These are phyloP conservation scores for Eupithecia subumbrata DNA, from an alignment of 2,888 invertebrate genomes.

Conservation along the genomic window DNA sequence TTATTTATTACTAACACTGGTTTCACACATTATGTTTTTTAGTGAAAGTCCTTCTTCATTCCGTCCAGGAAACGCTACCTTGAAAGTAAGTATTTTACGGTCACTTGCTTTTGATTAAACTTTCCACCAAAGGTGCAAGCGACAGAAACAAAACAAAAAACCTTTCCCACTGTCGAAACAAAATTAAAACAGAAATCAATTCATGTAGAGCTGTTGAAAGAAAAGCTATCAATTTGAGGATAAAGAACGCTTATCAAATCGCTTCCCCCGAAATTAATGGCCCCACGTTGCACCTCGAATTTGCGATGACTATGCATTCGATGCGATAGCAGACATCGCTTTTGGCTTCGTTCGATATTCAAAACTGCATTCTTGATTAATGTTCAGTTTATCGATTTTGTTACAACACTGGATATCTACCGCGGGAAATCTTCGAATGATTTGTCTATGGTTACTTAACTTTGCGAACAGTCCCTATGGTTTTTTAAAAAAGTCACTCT, in stretches of 20 bases:
- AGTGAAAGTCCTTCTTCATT: background rate
- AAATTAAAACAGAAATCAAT: conserved; percentile 7
- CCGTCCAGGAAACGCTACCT: background rate
- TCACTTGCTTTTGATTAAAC: background rate
- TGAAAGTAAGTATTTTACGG: background rate
- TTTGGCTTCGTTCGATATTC: conserved; percentile 72
- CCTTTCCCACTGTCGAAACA: background rate
- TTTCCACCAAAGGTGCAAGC: background rate
- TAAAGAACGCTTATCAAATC: conserved; percentile 30
- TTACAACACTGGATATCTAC: conserved; percentile 37
- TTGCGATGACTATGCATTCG: conserved; percentile 63
- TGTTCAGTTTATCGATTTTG: conserved; percentile 60
- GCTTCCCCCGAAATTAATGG: conserved; percentile 40
- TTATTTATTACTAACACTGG: background rate
- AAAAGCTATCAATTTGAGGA: conserved; percentile 10
- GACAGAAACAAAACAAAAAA: background rate
- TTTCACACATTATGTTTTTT: background rate
- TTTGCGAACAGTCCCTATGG: background rate
- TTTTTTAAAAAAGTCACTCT: background rate
- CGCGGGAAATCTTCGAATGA: conserved; percentile 18
- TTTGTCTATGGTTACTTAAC: background rate
- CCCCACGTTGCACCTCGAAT: conserved; percentile 56
- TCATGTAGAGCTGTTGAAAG: conserved; percentile 9
- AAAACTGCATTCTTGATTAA: conserved; percentile 78
- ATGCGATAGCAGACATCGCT: conserved; percentile 67